phyloP scores from a whole-genome alignment of 2,113 vertebrate genomes.

The Australoheros scitulus region DNA sequence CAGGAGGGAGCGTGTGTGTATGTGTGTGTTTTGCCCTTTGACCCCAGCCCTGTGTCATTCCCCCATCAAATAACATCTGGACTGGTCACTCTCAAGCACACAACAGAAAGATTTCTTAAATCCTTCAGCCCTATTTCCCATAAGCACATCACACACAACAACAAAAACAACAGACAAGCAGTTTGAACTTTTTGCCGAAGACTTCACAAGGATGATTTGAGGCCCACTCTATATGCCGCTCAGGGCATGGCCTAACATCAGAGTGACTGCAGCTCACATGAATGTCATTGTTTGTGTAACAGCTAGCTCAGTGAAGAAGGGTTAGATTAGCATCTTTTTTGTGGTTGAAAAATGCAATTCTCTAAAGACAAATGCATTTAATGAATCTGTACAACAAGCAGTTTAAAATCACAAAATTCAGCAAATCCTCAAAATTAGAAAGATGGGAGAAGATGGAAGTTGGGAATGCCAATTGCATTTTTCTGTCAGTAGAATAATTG shows the following conservation, averaged over 20 bases:
- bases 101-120: constrained; percentile 41
- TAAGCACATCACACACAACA: constrained; percentile 10
- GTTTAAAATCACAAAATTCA: not conserved
- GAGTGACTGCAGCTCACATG: not conserved
- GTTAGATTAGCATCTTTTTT: not conserved
- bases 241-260: not conserved
- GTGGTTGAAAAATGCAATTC: not conserved
- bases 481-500: not conserved
- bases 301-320: not conserved
- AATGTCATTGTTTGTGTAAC: not conserved
- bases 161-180: not conserved
- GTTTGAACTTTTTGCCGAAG: not conserved
- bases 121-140: constrained; percentile 45
- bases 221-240: not conserved
- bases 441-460: not conserved
- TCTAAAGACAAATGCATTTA: not conserved
- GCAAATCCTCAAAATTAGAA: not conserved
- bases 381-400: not conserved
- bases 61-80: constrained; percentile 66
- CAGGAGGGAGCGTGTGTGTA: constrained; percentile 45
- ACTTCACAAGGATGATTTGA: not conserved
- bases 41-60: constrained; percentile 46
- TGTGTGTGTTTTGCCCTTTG: constrained; percentile 48
- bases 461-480: not conserved
- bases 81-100: constrained; percentile 30